Evolutionary conservation across 2,888 invertebrate species (phyloP).

Genomic region (Drosophila subsilvestris): DNA sequence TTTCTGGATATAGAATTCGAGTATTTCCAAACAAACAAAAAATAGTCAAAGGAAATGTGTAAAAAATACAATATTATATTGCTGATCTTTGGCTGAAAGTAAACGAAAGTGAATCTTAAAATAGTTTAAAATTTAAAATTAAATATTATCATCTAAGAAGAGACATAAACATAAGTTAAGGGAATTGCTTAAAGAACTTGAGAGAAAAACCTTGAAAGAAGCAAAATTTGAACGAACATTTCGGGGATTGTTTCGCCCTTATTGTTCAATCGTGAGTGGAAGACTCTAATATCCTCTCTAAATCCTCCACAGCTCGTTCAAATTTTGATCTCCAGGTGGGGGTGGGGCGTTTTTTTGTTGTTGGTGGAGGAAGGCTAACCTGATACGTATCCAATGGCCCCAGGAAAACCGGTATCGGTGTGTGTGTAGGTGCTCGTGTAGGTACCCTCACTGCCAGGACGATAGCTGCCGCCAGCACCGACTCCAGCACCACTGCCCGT

Average conservation of each 20-base stretch:
- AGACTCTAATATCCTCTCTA: slow-evolving; percentile 14
- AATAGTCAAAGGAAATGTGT: slow-evolving; percentile 27
- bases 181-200: slow-evolving; percentile 48
- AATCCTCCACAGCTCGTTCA: slow-evolving; percentile 59
- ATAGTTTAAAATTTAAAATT: slow-evolving; percentile 54
- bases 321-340: slow-evolving; percentile 55
- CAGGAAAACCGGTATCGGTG: slow-evolving; percentile 81
- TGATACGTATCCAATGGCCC: slow-evolving; percentile 77
- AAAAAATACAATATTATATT: slow-evolving; percentile 24
- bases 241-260: not conserved
- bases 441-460: slow-evolving; percentile 48
- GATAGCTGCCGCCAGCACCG: slow-evolving; percentile 43
- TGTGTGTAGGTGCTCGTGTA: slow-evolving; percentile 54
- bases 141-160: slow-evolving; percentile 41
- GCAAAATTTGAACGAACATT: slow-evolving; percentile 69
- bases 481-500: slow-evolving; percentile 40
- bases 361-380: slow-evolving; percentile 78
- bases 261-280: not conserved
- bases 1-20: not conserved
- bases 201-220: slow-evolving; percentile 55
- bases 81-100: slow-evolving; percentile 65
- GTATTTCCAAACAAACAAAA: slow-evolving; percentile 21
- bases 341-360: not conserved
- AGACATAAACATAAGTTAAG: slow-evolving; percentile 48
- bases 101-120: slow-evolving; percentile 63